Conservation (phyloP, 1,140 invertebrate species). For the Drosophila hydei region DNA sequence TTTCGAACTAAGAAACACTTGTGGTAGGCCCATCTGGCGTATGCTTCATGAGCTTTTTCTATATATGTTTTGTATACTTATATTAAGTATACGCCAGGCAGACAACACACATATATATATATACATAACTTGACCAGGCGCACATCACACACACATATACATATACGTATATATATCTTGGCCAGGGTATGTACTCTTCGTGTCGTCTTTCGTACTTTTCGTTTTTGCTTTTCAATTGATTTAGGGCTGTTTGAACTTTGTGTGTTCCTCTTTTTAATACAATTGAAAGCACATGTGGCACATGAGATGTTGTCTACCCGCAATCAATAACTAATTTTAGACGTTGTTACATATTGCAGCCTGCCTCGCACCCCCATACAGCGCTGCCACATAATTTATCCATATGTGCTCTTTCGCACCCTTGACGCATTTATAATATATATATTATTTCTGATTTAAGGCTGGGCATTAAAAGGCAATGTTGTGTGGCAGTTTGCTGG, state of each 20-base stretch:
- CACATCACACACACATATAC: no score
- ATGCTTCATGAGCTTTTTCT: no score
- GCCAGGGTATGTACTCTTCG: no score
- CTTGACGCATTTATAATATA: constrained; percentile 30
- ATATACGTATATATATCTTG: no score
- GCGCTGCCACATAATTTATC: constrained; percentile 3
- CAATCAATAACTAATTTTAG: constrained; percentile 49
- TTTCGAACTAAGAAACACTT: not conserved
- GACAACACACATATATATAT: no score
- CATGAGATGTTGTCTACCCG: constrained; percentile 45
- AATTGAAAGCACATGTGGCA: constrained; percentile 46
- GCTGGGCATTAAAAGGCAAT: constrained; percentile 61
- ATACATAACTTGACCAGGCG: no score
- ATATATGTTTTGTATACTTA: no score
- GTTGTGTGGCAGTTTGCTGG: constrained; percentile 37
- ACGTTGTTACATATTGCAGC: constrained; percentile 12
- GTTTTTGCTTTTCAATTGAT: not conserved
- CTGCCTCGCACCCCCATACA: not conserved
- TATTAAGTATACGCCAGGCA: no score
- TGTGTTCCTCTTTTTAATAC: constrained; percentile 6
- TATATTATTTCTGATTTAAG: constrained; percentile 63
- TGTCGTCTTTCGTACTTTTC: no score
- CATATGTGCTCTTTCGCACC: constrained; percentile 58
- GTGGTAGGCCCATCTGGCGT: no score
- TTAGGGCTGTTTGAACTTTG: constrained; percentile 4